phyloP scores from a whole-genome alignment of 2,797 vertebrate genomes.

The Anabas testudineus region DNA sequence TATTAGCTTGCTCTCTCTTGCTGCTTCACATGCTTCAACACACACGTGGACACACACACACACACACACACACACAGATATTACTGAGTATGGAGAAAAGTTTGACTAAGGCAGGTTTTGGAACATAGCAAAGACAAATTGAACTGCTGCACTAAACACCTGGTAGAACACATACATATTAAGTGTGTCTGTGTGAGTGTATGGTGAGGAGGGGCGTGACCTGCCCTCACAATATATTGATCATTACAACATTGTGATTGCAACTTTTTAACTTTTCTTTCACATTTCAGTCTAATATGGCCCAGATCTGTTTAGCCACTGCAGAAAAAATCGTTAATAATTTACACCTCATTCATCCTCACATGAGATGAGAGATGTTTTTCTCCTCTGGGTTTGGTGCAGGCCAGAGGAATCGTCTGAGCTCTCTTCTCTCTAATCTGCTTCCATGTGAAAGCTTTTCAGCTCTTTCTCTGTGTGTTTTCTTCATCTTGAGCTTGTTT shows the following conservation, averaged over 20 bases:
- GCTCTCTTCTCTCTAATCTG: conserved; percentile 23
- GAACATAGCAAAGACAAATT: conserved; percentile 29
- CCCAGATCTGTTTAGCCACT: conserved; percentile 52
- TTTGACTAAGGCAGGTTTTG: conserved; percentile 46
- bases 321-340: conserved; percentile 58
- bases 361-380: conserved; percentile 23
- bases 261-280: not conserved
- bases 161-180: not conserved
- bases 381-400: conserved; percentile 20
- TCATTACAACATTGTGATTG: not conserved
- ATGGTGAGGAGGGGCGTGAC: conserved; percentile 5
- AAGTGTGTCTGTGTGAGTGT: conserved; percentile 6
- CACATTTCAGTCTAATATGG: not conserved
- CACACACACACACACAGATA: conserved; percentile 3
- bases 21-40: conserved; percentile 30
- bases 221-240: conserved; percentile 21
- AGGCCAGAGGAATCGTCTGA: conserved; percentile 37
- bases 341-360: conserved; percentile 48
- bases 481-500: conserved; percentile 18
- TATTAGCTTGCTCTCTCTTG: conserved; percentile 47
- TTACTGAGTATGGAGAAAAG: conserved; percentile 10
- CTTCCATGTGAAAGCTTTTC: conserved; percentile 20
- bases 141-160: conserved; percentile 32
- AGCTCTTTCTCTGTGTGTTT: conserved; percentile 13
- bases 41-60: conserved; percentile 5